These are phyloP conservation scores for Leucophenga varia DNA, from an alignment of 1,140 invertebrate species.

Conservation along the genomic window DNA sequence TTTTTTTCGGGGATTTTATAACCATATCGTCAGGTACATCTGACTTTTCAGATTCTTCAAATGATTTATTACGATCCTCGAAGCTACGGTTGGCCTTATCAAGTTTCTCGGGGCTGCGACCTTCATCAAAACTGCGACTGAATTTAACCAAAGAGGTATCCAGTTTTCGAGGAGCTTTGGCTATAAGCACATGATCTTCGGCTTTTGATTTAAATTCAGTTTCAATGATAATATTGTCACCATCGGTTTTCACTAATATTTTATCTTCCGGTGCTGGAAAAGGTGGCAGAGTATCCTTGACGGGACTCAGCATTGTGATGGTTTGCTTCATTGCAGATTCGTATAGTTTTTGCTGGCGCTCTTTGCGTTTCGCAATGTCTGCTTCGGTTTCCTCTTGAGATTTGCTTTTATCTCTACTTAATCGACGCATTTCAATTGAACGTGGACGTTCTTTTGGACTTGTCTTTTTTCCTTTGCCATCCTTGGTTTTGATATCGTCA, in stretches of 20 bases:
- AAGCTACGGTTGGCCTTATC: conserved; percentile 63
- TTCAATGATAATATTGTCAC: conserved; percentile 66
- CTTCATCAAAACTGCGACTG: conserved; percentile 68
- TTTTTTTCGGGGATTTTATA: conserved; percentile 63
- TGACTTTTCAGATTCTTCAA: conserved; percentile 62
- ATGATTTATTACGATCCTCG: conserved; percentile 63
- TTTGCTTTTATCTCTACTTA: conserved; percentile 67
- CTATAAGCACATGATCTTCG: conserved; percentile 68
- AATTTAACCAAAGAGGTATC: conserved; percentile 68
- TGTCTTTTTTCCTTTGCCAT: conserved; percentile 57
- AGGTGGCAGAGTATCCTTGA: conserved; percentile 66
- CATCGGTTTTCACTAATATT: conserved; percentile 64
- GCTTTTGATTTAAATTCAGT: conserved; percentile 65
- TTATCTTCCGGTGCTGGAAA: conserved; percentile 70
- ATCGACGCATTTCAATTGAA: conserved; percentile 65
- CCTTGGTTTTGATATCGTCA: conserved; percentile 55
- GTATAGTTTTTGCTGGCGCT: conserved; percentile 70
- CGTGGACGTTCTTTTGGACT: conserved; percentile 66
- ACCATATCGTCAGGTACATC: conserved; percentile 58
- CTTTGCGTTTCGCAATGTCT: conserved; percentile 68
- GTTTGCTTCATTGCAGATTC: conserved; percentile 71
- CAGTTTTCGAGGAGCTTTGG: conserved; percentile 68
- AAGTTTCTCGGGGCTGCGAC: conserved; percentile 58
- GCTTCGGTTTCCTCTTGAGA: conserved; percentile 69
- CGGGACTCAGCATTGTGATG: conserved; percentile 68